A percentile compares a stretch with the other conserved stretches of the same genome.
Conservation (phyloP, 2,888 invertebrate genomes). For the Microctonus hyperodae region DNA sequence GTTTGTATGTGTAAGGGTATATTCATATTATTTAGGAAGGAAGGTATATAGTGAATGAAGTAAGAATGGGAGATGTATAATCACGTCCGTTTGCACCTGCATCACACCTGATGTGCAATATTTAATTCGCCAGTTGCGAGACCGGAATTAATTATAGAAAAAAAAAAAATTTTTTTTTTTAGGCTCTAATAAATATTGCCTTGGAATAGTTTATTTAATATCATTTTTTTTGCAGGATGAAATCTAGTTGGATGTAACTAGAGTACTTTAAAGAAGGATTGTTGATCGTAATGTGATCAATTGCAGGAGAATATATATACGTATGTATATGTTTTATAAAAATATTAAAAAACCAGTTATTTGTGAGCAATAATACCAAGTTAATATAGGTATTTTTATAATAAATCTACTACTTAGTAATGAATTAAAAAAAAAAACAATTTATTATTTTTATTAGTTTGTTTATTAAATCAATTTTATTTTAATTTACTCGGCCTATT, state of each 20-base stretch:
- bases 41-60: background rate
- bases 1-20: too few relatives aligned
- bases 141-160: slow-evolving; percentile 26
- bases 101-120: slow-evolving; percentile 26
- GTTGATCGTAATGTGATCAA: background rate
- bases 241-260: background rate
- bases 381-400: background rate
- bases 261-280: background rate
- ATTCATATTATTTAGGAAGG: background rate
- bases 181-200: too few relatives aligned
- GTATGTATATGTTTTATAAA: background rate
- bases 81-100: slow-evolving; percentile 26
- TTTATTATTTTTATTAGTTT: background rate
- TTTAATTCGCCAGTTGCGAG: slow-evolving; percentile 16
- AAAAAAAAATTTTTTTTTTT: background rate
- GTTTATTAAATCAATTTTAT: background rate
- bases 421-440: background rate
- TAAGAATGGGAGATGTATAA: background rate
- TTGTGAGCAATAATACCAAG: background rate
- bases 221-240: background rate
- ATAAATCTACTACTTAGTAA: background rate
- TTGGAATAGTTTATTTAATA: background rate
- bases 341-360: background rate
- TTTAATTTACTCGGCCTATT: slow-evolving; percentile 1
- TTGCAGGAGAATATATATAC: background rate